Evolutionary conservation across 2,797 vertebrate genomes (phyloP).

Genomic region (Myotis findleyi): DNA sequence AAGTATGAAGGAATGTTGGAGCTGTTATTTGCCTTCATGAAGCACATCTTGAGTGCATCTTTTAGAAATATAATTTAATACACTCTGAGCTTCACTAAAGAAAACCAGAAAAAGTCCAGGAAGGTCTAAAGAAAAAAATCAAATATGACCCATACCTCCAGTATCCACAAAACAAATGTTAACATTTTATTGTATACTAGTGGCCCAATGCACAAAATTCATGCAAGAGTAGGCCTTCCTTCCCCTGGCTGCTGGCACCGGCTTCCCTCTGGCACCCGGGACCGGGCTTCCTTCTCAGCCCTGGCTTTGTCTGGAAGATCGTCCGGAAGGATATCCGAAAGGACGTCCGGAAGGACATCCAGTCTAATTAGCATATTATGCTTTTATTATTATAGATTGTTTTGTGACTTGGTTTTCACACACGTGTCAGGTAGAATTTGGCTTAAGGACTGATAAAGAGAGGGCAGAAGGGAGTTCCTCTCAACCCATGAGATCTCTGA

Average conservation of each 20-base stretch:
- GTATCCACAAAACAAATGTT: neutral
- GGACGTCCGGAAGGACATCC: too few species aligned
- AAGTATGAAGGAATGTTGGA: constrained; percentile 67
- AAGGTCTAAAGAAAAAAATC: constrained; percentile 54
- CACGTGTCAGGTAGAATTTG: neutral
- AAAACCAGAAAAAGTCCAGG: constrained; percentile 41
- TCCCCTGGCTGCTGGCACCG: too few species aligned
- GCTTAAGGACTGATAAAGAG: neutral
- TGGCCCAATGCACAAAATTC: too few species aligned
- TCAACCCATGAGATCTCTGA: neutral
- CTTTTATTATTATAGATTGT: neutral
- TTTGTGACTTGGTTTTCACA: constrained; percentile 21
- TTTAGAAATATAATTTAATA: constrained; percentile 67
- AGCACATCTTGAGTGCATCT: constrained; percentile 66
- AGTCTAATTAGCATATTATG: too few species aligned
- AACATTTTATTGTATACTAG: neutral
- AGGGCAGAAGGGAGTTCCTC: neutral
- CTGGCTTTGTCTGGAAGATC: too few species aligned
- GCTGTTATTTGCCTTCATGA: constrained; percentile 65
- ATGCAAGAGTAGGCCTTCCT: too few species aligned
- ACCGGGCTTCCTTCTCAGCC: too few species aligned
- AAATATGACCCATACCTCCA: neutral
- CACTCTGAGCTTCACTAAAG: constrained; percentile 52
- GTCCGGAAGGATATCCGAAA: too few species aligned
- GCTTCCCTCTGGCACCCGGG: too few species aligned